phyloP scores from a whole-genome alignment of 2,888 invertebrate species.

The Macropis europaea region DNA sequence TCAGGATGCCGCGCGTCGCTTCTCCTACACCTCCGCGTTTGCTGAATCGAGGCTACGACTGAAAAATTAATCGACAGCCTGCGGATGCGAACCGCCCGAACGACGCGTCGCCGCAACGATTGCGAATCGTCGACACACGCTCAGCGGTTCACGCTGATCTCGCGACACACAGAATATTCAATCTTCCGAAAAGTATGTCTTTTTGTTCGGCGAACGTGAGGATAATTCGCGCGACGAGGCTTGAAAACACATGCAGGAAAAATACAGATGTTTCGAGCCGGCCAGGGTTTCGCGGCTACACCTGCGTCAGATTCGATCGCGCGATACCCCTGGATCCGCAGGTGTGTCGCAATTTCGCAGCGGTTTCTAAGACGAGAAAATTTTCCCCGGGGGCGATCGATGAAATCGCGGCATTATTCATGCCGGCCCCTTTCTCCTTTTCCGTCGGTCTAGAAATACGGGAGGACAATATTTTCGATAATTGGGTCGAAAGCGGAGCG shows the following conservation, averaged over 20 bases:
- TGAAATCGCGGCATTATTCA: constrained; percentile 15
- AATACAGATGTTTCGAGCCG: constrained; percentile 43
- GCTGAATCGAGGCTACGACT: constrained; percentile 36
- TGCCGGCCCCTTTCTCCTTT: background rate
- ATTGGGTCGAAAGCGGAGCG: constrained; percentile 40
- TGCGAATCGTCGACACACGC: too few relatives aligned
- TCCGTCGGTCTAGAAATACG: constrained; percentile 11
- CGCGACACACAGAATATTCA: too few relatives aligned
- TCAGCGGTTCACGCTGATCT: too few relatives aligned
- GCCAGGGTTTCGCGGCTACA: constrained; percentile 21
- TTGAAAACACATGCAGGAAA: constrained; percentile 8
- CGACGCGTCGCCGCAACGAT: too few relatives aligned
- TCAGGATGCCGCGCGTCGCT: constrained; percentile 53
- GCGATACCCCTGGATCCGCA: constrained; percentile 35
- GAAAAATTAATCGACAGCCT: constrained; percentile 27
- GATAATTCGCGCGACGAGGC: background rate
- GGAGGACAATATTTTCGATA: constrained; percentile 16
- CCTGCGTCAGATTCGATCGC: constrained; percentile 48
- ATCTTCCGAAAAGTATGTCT: too few relatives aligned
- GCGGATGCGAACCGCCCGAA: too few relatives aligned
- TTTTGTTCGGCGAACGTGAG: background rate
- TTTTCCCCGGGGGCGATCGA: constrained; percentile 19
- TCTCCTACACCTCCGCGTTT: constrained; percentile 12
- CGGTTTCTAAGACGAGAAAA: background rate
- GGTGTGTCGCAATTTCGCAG: background rate